phyloP scores from a whole-genome alignment of 2,888 invertebrate genomes.

The Ormyrus rosae region DNA sequence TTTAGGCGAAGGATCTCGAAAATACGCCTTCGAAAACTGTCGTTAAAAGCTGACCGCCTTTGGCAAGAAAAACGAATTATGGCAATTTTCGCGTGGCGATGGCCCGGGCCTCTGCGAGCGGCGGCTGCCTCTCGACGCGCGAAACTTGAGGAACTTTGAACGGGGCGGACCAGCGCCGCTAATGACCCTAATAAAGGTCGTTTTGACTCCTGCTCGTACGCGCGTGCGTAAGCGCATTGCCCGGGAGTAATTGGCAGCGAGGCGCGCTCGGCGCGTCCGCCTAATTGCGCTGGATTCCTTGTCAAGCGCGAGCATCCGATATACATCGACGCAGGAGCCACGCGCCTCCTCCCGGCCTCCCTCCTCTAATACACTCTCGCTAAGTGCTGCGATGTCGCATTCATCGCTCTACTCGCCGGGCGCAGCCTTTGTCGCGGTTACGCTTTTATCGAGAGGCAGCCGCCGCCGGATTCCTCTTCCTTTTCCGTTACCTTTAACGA shows the following conservation, averaged over 20 bases:
- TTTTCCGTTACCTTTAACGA: no score
- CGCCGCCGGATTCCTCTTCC: no score
- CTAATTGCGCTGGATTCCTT: slow-evolving; percentile 70
- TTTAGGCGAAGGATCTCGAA: background rate
- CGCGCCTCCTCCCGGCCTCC: background rate
- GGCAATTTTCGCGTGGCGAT: background rate
- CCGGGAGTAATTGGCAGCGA: slow-evolving; percentile 66
- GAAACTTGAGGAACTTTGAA: no score
- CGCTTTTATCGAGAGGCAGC: no score
- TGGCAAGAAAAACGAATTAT: background rate
- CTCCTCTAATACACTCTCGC: slow-evolving; percentile 21
- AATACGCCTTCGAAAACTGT: background rate
- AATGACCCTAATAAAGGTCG: slow-evolving; percentile 68
- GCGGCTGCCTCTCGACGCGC: no score
- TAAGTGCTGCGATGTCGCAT: slow-evolving; percentile 35
- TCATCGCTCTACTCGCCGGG: background rate
- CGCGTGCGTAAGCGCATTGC: slow-evolving; percentile 61
- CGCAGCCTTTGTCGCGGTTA: slow-evolving; percentile 5
- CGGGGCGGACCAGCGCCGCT: slow-evolving; percentile 48
- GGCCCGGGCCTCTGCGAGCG: no score
- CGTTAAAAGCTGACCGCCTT: background rate
- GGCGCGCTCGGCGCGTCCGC: slow-evolving; percentile 59
- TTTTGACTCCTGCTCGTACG: slow-evolving; percentile 63
- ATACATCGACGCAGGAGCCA: slow-evolving; percentile 57
- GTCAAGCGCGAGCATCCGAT: slow-evolving; percentile 66